A percentile compares a stretch with the other conserved stretches of the same genome.
Conservation (phyloP, 1,140 invertebrate genomes). For the Oscheius sp. region DNA sequence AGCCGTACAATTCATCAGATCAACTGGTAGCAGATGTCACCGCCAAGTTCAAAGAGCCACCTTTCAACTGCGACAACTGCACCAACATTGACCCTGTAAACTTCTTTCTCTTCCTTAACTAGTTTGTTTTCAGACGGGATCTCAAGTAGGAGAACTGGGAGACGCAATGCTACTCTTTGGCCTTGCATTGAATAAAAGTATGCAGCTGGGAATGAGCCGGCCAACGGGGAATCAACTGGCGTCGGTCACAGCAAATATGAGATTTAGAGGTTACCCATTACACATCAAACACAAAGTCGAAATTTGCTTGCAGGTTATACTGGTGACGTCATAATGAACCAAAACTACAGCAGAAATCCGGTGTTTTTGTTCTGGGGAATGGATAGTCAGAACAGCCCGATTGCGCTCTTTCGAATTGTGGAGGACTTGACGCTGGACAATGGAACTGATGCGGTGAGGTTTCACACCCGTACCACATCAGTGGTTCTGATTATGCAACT, state of each 20-base stretch:
- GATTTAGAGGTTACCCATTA: constrained; percentile 2
- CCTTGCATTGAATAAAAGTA: neutral
- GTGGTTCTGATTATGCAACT: too few species aligned
- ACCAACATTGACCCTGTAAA: neutral
- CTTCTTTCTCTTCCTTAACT: neutral
- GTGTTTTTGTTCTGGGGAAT: constrained; percentile 22
- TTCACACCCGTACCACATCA: too few species aligned
- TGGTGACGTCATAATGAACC: constrained; percentile 18
- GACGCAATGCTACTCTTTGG: constrained; percentile 9
- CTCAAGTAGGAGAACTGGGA: neutral
- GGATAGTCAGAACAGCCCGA: constrained; percentile 9
- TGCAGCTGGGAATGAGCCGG: neutral
- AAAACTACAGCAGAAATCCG: constrained; percentile 21
- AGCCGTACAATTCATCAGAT: neutral
- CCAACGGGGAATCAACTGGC: constrained; percentile 8
- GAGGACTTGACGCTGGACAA: neutral
- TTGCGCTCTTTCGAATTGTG: constrained; percentile 3
- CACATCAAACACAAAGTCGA: neutral
- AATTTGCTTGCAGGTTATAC: constrained; percentile 26
- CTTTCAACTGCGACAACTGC: constrained; percentile 9
- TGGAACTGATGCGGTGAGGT: neutral
- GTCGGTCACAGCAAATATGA: neutral
- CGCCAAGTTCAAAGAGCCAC: neutral
- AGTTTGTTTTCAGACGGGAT: neutral
- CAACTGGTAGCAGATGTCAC: neutral